These are phyloP conservation scores for Lerista edwardsae DNA, from an alignment of 2,797 vertebrate genomes.

Conservation along the genomic window DNA sequence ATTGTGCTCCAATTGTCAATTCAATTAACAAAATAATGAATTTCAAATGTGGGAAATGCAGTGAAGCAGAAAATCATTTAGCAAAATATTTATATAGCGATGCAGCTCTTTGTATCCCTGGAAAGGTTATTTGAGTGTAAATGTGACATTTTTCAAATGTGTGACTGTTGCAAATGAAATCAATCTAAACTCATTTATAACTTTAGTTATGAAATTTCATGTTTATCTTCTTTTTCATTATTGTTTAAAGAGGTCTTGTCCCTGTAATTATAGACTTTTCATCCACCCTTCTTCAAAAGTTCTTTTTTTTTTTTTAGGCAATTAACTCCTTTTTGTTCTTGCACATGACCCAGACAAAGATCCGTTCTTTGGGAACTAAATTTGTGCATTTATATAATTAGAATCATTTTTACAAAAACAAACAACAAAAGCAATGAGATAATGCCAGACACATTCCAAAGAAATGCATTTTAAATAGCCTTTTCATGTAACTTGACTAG, in stretches of 20 bases:
- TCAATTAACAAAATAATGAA: conserved; percentile 66
- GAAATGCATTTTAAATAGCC: neutral
- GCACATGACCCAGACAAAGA: neutral
- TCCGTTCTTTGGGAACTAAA: conserved; percentile 28
- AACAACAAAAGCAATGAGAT: neutral
- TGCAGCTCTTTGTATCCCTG: conserved; percentile 55
- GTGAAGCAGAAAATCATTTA: conserved; percentile 60
- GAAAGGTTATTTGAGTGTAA: conserved; percentile 70
- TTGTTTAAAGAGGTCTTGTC: conserved; percentile 59
- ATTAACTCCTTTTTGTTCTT: conserved; percentile 41
- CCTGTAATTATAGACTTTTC: conserved; percentile 59
- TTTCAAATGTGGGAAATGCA: conserved; percentile 57
- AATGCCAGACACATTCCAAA: conserved; percentile 8
- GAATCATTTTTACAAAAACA: neutral
- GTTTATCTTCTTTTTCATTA: conserved; percentile 57
- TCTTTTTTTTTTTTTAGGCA: conserved; percentile 36
- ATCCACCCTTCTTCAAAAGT: conserved; percentile 23
- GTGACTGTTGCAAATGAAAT: conserved; percentile 61
- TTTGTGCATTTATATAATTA: conserved; percentile 32
- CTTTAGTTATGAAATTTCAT: conserved; percentile 58
- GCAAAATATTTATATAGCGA: conserved; percentile 68
- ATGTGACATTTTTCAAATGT: conserved; percentile 68
- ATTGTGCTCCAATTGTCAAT: conserved; percentile 38
- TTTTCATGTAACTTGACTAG: neutral
- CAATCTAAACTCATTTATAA: conserved; percentile 67